Evolutionary conservation across 2,113 vertebrate species (phyloP).

Genomic region (Balaeniceps rex): DNA sequence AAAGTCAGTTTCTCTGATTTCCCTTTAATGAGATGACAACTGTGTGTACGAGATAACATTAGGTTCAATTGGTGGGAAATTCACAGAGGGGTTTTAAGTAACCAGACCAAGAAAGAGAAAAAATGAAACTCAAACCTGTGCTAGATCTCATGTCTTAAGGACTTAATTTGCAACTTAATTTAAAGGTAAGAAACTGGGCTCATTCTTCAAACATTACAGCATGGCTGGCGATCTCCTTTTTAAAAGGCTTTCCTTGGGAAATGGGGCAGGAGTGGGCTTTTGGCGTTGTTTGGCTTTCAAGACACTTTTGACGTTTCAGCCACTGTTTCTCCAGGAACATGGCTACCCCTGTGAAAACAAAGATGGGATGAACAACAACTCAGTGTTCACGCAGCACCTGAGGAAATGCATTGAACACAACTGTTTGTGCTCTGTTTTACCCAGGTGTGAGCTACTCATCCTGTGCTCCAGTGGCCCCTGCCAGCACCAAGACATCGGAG

Average conservation of each 20-base stretch:
- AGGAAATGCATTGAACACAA: background rate
- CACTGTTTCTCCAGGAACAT: background rate
- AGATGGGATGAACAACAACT: background rate
- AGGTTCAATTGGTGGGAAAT: conserved; percentile 71
- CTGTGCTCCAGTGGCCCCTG: background rate
- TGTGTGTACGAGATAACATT: conserved; percentile 85
- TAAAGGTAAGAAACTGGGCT: conserved; percentile 22
- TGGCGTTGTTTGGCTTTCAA: background rate
- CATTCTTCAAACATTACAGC: background rate
- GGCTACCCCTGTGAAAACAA: background rate
- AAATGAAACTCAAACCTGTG: background rate
- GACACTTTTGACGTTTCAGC: background rate
- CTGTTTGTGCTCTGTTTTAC: background rate
- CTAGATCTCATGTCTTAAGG: conserved; percentile 69
- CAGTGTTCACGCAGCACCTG: fast-evolving
- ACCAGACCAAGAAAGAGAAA: conserved; percentile 69
- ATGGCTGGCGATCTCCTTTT: background rate
- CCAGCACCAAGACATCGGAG: fast-evolving
- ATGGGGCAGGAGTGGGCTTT: background rate
- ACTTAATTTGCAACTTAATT: conserved; percentile 68
- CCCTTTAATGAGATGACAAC: conserved; percentile 89
- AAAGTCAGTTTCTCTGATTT: conserved; percentile 89
- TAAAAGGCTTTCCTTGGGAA: background rate
- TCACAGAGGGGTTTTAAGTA: conserved; percentile 80
- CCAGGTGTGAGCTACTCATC: background rate